Conservation (phyloP, 2,797 vertebrate species). For the Gallirallus australis region DNA sequence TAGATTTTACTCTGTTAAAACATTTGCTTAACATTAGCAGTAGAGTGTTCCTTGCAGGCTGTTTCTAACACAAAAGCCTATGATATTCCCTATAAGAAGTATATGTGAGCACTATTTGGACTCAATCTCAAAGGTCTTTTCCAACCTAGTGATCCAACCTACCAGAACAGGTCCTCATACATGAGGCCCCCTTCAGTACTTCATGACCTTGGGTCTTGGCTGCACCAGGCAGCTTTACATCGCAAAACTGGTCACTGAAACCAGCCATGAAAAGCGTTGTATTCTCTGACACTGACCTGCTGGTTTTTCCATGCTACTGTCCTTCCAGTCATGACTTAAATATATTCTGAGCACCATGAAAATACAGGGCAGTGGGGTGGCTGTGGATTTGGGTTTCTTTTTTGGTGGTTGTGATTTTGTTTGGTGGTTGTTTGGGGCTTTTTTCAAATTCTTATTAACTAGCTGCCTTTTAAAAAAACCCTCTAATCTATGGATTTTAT, state of each 20-base stretch:
- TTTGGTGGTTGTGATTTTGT: background rate
- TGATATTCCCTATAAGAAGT: background rate
- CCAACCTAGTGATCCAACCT: background rate
- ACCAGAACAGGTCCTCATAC: background rate
- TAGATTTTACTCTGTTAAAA: slow-evolving; percentile 14
- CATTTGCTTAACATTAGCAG: background rate
- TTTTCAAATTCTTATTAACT: background rate
- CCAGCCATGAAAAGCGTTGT: accelerated
- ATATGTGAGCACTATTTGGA: background rate
- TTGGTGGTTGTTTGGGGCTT: background rate
- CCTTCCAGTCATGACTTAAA: background rate
- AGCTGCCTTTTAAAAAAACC: background rate
- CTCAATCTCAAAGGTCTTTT: no score
- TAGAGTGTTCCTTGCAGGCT: background rate
- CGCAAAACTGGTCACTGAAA: background rate
- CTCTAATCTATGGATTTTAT: slow-evolving; percentile 9
- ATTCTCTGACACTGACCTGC: background rate
- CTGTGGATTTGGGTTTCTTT: background rate
- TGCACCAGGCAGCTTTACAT: background rate
- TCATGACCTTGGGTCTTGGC: background rate
- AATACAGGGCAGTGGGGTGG: background rate
- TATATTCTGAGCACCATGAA: background rate
- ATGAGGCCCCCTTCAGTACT: background rate
- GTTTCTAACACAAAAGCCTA: background rate
- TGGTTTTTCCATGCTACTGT: background rate